Conservation (phyloP, 2,113 vertebrate species). For the Gobius niger region DNA sequence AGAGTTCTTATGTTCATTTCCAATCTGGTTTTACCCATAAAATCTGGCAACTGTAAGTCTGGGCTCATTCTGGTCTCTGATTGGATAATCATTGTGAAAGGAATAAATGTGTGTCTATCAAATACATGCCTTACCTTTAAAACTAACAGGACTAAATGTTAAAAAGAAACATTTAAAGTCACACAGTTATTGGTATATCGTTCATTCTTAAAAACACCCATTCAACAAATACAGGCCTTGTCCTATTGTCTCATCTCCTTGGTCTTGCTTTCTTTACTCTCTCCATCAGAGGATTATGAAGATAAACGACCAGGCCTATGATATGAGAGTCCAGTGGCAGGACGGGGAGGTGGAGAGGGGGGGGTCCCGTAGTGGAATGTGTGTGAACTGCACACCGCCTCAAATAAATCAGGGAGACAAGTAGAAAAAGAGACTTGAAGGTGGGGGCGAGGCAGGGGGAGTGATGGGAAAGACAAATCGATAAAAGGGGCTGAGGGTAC, state of each 20-base stretch:
- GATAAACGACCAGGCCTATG: slow-evolving; percentile 55
- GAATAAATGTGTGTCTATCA: too few species aligned
- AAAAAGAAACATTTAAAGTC: too few species aligned
- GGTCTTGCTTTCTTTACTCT: slow-evolving; percentile 28
- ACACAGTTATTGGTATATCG: not conserved
- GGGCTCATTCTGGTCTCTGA: too few species aligned
- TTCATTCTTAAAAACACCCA: not conserved
- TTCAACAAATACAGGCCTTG: slow-evolving; percentile 55
- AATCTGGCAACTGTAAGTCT: too few species aligned
- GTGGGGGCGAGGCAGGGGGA: slow-evolving; percentile 32
- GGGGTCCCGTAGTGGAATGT: slow-evolving; percentile 65
- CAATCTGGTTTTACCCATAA: too few species aligned
- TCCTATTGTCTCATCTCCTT: slow-evolving; percentile 49
- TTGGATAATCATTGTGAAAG: too few species aligned
- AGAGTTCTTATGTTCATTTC: too few species aligned
- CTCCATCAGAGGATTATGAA: slow-evolving; percentile 56
- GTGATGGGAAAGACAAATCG: slow-evolving; percentile 44
- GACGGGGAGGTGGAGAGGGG: slow-evolving; percentile 7
- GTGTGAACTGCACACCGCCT: slow-evolving; percentile 71
- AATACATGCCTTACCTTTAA: too few species aligned
- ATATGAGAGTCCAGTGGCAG: slow-evolving; percentile 64
- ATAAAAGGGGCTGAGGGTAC: slow-evolving; percentile 51
- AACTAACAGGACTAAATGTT: too few species aligned
- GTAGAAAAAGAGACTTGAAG: slow-evolving; percentile 45
- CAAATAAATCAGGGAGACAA: slow-evolving; percentile 70